phyloP scores from a whole-genome alignment of 2,113 vertebrate genomes.

The Mionectes macconnelli region DNA sequence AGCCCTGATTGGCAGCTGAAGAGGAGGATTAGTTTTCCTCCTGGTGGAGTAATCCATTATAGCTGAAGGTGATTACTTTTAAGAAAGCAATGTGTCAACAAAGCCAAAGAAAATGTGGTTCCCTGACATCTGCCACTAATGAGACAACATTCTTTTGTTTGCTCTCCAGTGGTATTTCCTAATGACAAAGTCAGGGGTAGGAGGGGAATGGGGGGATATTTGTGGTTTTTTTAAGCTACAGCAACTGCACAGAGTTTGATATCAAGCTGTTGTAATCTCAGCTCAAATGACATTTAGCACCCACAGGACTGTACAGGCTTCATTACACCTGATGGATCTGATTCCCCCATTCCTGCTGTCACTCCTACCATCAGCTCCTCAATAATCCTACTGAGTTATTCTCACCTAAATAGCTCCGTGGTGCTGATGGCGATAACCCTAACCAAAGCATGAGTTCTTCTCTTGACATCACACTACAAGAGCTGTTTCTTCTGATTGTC shows the following conservation, averaged over 20 bases:
- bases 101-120: constrained; percentile 6
- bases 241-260: neutral
- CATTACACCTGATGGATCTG: neutral
- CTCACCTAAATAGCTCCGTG: neutral
- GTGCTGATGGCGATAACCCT: neutral
- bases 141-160: constrained; percentile 32
- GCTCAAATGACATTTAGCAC: neutral
- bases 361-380: too few relatives aligned
- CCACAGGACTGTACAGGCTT: neutral
- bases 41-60: constrained; percentile 33
- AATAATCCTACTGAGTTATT: neutral
- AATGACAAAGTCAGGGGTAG: neutral
- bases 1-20: constrained; percentile 27
- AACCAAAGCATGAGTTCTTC: neutral
- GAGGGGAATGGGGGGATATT: neutral
- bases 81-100: constrained; percentile 29
- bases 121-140: neutral
- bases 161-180: neutral
- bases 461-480: neutral
- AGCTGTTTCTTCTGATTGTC: neutral
- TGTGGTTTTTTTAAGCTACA: neutral
- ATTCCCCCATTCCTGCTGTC: neutral
- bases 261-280: neutral
- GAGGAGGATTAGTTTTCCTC: constrained; percentile 54
- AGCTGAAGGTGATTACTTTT: constrained; percentile 17